phyloP scores from a whole-genome alignment of 2,113 vertebrate genomes.

The Parotia lawesii region DNA sequence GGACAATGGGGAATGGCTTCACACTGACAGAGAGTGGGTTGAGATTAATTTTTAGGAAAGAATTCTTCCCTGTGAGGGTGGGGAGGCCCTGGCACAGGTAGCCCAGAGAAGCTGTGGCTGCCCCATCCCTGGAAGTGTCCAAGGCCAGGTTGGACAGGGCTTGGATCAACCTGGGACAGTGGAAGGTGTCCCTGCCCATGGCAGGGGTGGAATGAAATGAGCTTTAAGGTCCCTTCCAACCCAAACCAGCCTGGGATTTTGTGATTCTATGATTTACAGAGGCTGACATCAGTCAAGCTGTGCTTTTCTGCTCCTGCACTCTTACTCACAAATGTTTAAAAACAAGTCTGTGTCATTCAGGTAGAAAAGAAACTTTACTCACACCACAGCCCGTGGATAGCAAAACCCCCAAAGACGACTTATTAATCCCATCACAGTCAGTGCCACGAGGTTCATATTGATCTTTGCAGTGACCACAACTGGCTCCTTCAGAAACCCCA shows the following conservation, averaged over 20 bases:
- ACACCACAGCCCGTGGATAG: conserved; percentile 89
- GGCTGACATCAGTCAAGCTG: not conserved
- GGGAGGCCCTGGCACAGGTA: rapidly evolving
- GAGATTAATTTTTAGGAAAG: not conserved
- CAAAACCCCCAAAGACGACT: conserved; percentile 79
- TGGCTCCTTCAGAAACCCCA: conserved; percentile 72
- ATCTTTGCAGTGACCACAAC: conserved; percentile 78
- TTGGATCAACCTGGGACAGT: not conserved
- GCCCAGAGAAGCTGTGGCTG: not conserved
- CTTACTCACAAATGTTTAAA: not conserved
- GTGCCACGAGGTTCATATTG: conserved; percentile 77
- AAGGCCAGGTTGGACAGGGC: not conserved
- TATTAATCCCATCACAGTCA: conserved; percentile 74
- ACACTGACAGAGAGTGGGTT: not conserved
- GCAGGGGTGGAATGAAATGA: not conserved
- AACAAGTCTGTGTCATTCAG: not conserved
- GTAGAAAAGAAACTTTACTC: conserved; percentile 60
- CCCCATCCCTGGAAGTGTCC: not conserved
- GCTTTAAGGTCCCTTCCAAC: not conserved
- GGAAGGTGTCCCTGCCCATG: not conserved
- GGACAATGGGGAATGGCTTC: not conserved
- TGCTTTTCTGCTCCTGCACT: not conserved
- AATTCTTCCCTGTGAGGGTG: not conserved
- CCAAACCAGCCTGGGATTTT: not conserved
- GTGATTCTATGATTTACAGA: not conserved